These are phyloP conservation scores for Pedicia rivosa DNA, from an alignment of 2,888 invertebrate genomes.

Conservation along the genomic window DNA sequence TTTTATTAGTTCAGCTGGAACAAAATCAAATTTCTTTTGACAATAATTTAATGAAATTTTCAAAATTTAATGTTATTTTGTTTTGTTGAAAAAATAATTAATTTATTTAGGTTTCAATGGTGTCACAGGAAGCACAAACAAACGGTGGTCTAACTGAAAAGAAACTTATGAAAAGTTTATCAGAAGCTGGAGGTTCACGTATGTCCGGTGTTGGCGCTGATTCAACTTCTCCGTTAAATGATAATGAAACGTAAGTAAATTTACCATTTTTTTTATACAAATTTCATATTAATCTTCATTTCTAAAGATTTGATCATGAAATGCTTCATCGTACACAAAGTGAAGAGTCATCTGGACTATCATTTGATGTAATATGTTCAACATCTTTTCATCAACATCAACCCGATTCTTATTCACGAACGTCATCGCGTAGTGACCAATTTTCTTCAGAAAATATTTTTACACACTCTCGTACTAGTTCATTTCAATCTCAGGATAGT, in stretches of 20 bases:
- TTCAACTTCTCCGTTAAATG: slow-evolving; percentile 5
- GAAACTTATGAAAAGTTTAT: slow-evolving; percentile 68
- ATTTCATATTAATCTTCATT: neutral
- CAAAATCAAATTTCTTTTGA: too few relatives aligned
- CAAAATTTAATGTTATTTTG: too few relatives aligned
- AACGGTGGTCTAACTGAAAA: slow-evolving; percentile 62
- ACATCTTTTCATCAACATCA: slow-evolving; percentile 18
- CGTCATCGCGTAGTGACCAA: slow-evolving; percentile 14
- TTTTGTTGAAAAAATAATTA: too few relatives aligned
- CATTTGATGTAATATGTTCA: slow-evolving; percentile 18
- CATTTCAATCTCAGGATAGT: slow-evolving; percentile 15
- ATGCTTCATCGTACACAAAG: slow-evolving; percentile 69
- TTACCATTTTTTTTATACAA: slow-evolving; percentile 17
- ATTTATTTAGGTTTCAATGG: slow-evolving; percentile 55
- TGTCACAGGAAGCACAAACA: slow-evolving; percentile 80
- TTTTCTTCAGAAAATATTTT: slow-evolving; percentile 12
- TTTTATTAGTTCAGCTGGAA: too few relatives aligned
- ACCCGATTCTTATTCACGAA: slow-evolving; percentile 19
- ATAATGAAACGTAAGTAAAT: slow-evolving; percentile 8
- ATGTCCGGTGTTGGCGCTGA: slow-evolving; percentile 18
- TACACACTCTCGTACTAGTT: slow-evolving; percentile 15
- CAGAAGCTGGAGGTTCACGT: slow-evolving; percentile 48
- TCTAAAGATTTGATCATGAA: slow-evolving; percentile 41
- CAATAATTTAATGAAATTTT: too few relatives aligned
- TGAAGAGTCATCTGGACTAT: slow-evolving; percentile 62